Base-by-base conservation (phyloP, 2,113 vertebrate species). In the Tetraodon nigroviridis region DNA sequence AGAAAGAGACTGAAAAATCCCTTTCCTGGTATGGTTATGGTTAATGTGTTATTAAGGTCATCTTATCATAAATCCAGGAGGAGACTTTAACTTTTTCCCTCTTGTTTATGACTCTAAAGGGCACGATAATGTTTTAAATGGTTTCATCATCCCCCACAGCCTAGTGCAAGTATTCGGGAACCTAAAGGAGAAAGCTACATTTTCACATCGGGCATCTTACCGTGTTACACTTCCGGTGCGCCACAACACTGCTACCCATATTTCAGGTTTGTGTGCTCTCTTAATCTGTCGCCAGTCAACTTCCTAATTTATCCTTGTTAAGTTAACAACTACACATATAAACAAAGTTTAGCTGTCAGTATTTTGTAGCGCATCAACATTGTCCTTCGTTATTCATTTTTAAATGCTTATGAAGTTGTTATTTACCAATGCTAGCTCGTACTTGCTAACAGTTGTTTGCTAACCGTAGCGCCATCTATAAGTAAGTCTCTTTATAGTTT, bases 241-340 rank as follows among this genome's bases (percentile, higher is more conserved):
- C 55, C 69, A 78, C 54, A 76, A 79, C 64, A 81, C 84, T 80
- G 86, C 84, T 84, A 84, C 77, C 64, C 76, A 47, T 72, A 70
- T 53, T 84, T 82, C 88, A 90, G 90, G 90, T 91, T 73, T 61
- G 90, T 88, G 24, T 32, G 22, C 22, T 17, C 10, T 0, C 50
- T 46, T 64, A 22, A 32, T 5, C 27, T 59, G 49, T 17, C 20
- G 4, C 8, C 18, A 4, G 15, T 51, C 53, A 5, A 47, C 37
- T n/a, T 22, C 0, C 44, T 11, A 0, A 0, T 56, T 53, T 41
- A 19, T 19, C 15, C 2, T n/a, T 12, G 3, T 0, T 7, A 27
- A 4, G 20, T 17, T 13, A 42, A 49, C 7, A 6, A 19, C 1
- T 15, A 19, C 0, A 52, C 3, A 1, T 32, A 15, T 13, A 2